Evolutionary conservation across 2,888 invertebrate genomes (phyloP).

Genomic region (Acleris emargana): DNA sequence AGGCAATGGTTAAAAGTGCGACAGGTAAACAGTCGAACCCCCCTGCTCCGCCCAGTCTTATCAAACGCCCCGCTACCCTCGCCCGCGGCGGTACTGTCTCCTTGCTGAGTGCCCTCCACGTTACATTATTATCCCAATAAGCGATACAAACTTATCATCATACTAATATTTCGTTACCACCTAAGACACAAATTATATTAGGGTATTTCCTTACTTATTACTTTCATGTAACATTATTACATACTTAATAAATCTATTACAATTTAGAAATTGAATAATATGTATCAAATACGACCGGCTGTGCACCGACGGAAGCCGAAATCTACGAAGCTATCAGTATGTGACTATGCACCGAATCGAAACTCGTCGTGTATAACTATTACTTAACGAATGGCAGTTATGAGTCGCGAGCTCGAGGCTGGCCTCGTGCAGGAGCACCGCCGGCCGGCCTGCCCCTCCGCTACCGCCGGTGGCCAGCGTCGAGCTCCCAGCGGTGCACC

Average conservation of each 20-base stretch:
- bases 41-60: constrained; percentile 34
- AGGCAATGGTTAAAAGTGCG: constrained; percentile 54
- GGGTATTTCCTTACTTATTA: constrained; percentile 76
- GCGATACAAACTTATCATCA: constrained; percentile 79
- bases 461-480: background rate
- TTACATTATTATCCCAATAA: constrained; percentile 56
- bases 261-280: constrained; percentile 81
- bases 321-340: constrained; percentile 69
- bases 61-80: constrained; percentile 14
- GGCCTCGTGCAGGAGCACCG: constrained; percentile 41
- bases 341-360: constrained; percentile 65
- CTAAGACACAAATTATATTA: constrained; percentile 84
- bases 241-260: constrained; percentile 81
- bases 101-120: constrained; percentile 54
- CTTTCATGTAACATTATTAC: constrained; percentile 78
- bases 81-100: constrained; percentile 32
- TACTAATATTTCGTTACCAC: constrained; percentile 77
- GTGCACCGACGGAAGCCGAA: constrained; percentile 76
- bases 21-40: constrained; percentile 50
- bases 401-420: constrained; percentile 68
- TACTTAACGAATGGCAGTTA: constrained; percentile 82
- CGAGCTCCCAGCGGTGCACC: background rate
- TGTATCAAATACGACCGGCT: constrained; percentile 80
- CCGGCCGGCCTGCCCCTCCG: constrained; percentile 9
- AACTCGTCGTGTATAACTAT: constrained; percentile 62